Percentiles rank a stretch among this genome's conserved stretches.
phyloP scores from a whole-genome alignment of 2,888 invertebrate genomes.

The Thymelicus lineola region DNA sequence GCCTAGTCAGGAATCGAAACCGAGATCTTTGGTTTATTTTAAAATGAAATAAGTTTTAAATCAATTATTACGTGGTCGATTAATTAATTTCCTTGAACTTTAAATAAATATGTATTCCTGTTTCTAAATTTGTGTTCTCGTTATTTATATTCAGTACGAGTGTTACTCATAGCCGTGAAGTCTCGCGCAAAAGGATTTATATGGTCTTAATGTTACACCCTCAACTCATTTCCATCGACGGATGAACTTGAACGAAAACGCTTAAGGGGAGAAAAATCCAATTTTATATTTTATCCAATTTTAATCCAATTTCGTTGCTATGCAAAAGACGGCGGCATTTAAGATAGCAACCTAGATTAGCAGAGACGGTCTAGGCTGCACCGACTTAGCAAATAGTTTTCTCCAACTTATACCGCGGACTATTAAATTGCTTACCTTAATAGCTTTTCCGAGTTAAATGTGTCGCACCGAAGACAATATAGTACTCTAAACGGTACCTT shows the following conservation, averaged over 20 bases:
- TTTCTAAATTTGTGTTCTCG: too few species aligned
- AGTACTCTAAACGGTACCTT: slow-evolving; percentile 59
- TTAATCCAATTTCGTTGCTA: slow-evolving; percentile 61
- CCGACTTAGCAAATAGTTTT: slow-evolving; percentile 67
- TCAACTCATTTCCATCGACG: slow-evolving; percentile 29
- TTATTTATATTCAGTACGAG: neutral
- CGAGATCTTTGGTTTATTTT: too few species aligned
- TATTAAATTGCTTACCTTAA: slow-evolving; percentile 75
- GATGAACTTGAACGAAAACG: slow-evolving; percentile 51
- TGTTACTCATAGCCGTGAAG: slow-evolving; percentile 6
- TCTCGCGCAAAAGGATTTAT: neutral
- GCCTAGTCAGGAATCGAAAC: too few species aligned
- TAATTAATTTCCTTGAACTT: too few species aligned
- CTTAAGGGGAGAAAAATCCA: slow-evolving; percentile 65
- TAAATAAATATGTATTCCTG: too few species aligned
- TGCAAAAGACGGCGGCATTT: slow-evolving; percentile 69
- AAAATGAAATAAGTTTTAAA: too few species aligned
- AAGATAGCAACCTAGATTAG: slow-evolving; percentile 66
- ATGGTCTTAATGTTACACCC: neutral
- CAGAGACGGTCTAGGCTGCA: slow-evolving; percentile 58
- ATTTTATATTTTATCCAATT: too few species aligned
- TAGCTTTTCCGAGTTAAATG: slow-evolving; percentile 68
- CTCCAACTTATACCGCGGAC: slow-evolving; percentile 59
- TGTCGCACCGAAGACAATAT: slow-evolving; percentile 59
- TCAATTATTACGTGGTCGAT: too few species aligned